Percentiles rank a stretch among this genome's conserved stretches.
These are phyloP conservation scores for Lophura nycthemera DNA, from an alignment of 2,113 vertebrate species.

Conservation along the genomic window DNA sequence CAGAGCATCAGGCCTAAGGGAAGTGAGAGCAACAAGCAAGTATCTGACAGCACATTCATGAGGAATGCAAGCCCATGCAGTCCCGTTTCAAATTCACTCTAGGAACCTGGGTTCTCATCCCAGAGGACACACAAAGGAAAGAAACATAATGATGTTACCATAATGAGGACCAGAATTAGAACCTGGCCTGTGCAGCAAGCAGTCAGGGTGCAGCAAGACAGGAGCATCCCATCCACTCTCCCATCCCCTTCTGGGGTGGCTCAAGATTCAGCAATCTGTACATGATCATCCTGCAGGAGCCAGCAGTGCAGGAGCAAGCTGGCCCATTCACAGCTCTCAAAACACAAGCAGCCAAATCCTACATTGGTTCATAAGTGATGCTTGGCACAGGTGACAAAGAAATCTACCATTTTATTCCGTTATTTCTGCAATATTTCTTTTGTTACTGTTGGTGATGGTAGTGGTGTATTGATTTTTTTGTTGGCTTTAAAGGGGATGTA, in stretches of 20 bases:
- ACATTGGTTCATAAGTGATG: neutral
- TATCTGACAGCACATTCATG: fast-evolving
- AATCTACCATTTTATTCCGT: neutral
- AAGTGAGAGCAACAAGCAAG: neutral
- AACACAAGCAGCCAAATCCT: neutral
- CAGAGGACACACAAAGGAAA: neutral
- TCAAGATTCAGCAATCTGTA: no score
- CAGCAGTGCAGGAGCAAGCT: neutral
- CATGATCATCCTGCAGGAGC: neutral
- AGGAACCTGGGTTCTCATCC: neutral
- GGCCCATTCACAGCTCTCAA: fast-evolving
- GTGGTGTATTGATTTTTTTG: neutral
- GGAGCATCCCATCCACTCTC: neutral
- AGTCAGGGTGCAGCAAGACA: fast-evolving
- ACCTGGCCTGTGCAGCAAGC: neutral
- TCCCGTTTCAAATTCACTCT: fast-evolving
- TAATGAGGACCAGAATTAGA: neutral
- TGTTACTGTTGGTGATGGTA: neutral
- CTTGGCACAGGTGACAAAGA: neutral
- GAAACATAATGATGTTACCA: fast-evolving
- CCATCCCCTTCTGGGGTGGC: fast-evolving
- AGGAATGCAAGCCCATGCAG: neutral
- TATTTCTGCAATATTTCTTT: neutral
- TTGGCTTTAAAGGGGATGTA: neutral
- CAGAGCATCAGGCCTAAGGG: neutral